Evolutionary conservation across 2,797 vertebrate genomes (phyloP).

Genomic region (Balearica regulorum): DNA sequence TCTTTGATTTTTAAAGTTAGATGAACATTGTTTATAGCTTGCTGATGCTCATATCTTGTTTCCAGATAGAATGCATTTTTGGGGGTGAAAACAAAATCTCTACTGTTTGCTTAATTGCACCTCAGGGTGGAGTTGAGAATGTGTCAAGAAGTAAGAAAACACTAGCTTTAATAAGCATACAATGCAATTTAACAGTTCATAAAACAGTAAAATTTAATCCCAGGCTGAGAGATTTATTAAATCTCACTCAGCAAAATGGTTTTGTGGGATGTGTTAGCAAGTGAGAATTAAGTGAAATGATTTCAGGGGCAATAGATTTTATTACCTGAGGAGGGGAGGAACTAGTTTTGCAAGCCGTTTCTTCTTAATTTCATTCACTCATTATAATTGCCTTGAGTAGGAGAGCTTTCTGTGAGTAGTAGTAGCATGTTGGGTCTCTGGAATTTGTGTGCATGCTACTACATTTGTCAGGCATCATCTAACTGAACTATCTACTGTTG

Average conservation of each 20-base stretch:
- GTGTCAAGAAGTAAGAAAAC: constrained; percentile 66
- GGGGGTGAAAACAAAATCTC: constrained; percentile 15
- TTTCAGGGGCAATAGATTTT: constrained; percentile 85
- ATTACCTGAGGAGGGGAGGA: constrained; percentile 79
- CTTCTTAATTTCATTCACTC: constrained; percentile 86
- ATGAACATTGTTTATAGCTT: constrained; percentile 45
- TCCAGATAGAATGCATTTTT: constrained; percentile 19
- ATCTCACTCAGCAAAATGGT: constrained; percentile 77
- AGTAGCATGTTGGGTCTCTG: background rate
- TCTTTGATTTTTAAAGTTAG: background rate
- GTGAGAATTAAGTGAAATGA: constrained; percentile 77
- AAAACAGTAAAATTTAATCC: constrained; percentile 87
- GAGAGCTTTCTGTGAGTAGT: constrained; percentile 77
- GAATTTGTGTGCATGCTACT: background rate
- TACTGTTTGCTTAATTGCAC: constrained; percentile 54
- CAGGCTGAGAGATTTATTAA: constrained; percentile 82
- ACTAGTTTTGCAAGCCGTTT: constrained; percentile 81
- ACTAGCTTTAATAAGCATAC: constrained; percentile 74
- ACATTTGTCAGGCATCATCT: constrained; percentile 20
- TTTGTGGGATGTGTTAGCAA: constrained; percentile 66
- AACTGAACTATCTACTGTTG: background rate
- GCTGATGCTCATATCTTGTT: constrained; percentile 19
- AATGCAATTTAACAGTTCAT: constrained; percentile 87
- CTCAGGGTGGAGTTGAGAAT: constrained; percentile 34
- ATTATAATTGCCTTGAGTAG: constrained; percentile 84